Percentiles rank a stretch among this genome's conserved stretches.
Evolutionary conservation across 2,113 vertebrate genomes (phyloP).

Genomic region (Burhinus bistriatus): DNA sequence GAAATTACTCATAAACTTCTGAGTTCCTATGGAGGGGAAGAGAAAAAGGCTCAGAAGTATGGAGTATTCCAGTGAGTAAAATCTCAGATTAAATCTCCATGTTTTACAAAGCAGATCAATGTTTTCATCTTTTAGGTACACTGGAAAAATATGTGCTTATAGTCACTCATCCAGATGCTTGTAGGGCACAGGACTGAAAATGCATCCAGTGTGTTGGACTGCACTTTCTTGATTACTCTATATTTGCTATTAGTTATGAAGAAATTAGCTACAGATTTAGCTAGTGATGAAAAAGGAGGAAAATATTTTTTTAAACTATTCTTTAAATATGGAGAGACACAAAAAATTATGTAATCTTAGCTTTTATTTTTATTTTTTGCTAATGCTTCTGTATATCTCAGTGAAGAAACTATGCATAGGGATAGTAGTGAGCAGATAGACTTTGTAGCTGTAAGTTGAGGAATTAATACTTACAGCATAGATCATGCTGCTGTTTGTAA

Average conservation of each 20-base stretch:
- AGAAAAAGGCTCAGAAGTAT: background rate
- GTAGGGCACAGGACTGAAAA: background rate
- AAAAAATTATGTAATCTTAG: background rate
- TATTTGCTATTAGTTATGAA: background rate
- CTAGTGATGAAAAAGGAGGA: background rate
- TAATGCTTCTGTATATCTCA: background rate
- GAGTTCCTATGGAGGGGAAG: background rate
- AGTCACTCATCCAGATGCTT: background rate
- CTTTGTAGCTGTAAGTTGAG: background rate
- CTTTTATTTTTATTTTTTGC: background rate
- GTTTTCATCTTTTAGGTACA: background rate
- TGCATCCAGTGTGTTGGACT: background rate
- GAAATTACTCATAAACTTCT: background rate
- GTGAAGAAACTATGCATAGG: background rate
- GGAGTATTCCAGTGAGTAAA: background rate
- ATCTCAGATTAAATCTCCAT: background rate
- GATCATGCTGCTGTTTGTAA: background rate
- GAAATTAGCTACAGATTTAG: background rate
- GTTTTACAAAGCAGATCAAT: background rate
- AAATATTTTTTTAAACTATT: background rate
- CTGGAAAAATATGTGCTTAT: background rate
- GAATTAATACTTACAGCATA: background rate
- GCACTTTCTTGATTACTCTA: fast-evolving
- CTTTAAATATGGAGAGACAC: background rate
- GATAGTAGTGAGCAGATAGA: background rate